phyloP scores from a whole-genome alignment of 1,140 invertebrate genomes.

The Drosophila bifasciata region DNA sequence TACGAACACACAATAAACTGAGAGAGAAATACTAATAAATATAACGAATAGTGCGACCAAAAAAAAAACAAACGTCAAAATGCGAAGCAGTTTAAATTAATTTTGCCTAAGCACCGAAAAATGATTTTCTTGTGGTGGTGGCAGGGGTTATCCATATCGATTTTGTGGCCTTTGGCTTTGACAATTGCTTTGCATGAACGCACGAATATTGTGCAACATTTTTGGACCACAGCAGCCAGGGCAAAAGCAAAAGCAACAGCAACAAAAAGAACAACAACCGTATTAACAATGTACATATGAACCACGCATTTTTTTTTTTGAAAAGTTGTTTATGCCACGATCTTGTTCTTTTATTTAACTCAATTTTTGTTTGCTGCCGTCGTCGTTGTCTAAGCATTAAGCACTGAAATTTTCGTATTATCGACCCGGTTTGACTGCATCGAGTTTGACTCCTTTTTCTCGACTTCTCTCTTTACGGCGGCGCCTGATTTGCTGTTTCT shows the following conservation, averaged over 20 bases:
- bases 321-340: constrained; percentile 60
- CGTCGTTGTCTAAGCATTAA: constrained; percentile 39
- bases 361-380: constrained; percentile 42
- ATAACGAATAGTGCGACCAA: constrained; percentile 21
- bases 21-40: constrained; percentile 19
- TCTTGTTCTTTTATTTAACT: constrained; percentile 65
- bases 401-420: constrained; percentile 54
- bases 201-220: constrained; percentile 63
- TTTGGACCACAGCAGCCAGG: constrained; percentile 26
- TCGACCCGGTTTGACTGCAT: constrained; percentile 71
- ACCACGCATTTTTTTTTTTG: constrained; percentile 71
- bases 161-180: constrained; percentile 64
- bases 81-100: constrained; percentile 43
- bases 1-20: constrained; percentile 13
- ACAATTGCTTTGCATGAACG: constrained; percentile 74
- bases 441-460: constrained; percentile 57
- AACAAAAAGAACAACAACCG: constrained; percentile 31
- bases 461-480: constrained; percentile 20
- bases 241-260: constrained; percentile 3
- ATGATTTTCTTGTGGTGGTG: constrained; percentile 42
- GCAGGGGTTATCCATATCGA: constrained; percentile 50
- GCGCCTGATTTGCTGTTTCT: constrained; percentile 13
- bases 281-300: constrained; percentile 45
- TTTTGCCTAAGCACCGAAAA: constrained; percentile 40
- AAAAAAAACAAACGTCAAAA: constrained; percentile 61